These are phyloP conservation scores for Encarsia formosa DNA, from an alignment of 2,888 invertebrate genomes.

Conservation along the genomic window DNA sequence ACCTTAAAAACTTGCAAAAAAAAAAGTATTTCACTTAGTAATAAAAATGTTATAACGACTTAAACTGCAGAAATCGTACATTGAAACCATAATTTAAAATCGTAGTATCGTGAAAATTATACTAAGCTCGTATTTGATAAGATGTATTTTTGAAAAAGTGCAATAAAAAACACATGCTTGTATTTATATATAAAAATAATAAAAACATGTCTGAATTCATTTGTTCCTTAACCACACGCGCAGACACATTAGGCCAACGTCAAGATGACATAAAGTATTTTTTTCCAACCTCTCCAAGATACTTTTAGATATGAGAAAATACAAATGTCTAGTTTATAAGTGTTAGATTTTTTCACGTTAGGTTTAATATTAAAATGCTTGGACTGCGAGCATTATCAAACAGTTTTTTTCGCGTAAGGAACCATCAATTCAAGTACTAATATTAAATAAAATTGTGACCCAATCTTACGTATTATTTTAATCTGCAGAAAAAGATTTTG, in stretches of 20 bases:
- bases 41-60: too few species aligned
- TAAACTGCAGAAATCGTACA: too few species aligned
- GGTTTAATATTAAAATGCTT: constrained; percentile 9
- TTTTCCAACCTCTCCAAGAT: constrained; percentile 9
- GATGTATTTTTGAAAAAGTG: constrained; percentile 44
- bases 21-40: too few species aligned
- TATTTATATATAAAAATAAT: constrained; percentile 30
- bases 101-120: too few species aligned
- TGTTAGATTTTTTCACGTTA: not conserved
- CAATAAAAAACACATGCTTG: constrained; percentile 43
- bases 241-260: not conserved
- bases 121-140: too few species aligned
- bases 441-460: not conserved
- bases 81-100: too few species aligned
- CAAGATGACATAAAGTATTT: not conserved
- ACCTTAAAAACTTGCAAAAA: too few species aligned
- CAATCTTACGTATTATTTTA: not conserved
- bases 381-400: constrained; percentile 1
- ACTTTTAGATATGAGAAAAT: too few species aligned
- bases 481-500: not conserved
- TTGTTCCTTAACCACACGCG: not conserved
- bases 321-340: too few species aligned
- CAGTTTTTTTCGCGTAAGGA: constrained; percentile 10
- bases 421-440: not conserved
- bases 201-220: constrained; percentile 3